Conservation (phyloP, 2,113 vertebrate species). For the Puntigrus tetrazona region DNA sequence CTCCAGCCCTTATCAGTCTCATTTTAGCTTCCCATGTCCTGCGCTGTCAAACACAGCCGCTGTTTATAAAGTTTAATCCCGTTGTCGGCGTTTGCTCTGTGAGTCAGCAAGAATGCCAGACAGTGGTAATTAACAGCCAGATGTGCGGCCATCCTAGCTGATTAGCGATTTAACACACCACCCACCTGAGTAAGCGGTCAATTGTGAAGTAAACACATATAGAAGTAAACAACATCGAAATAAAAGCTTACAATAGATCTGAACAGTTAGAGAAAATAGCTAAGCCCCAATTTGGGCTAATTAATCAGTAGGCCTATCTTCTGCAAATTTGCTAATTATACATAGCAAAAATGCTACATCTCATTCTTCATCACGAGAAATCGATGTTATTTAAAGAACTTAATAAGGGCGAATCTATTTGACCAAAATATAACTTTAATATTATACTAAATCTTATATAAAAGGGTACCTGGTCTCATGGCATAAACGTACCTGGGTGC, state of each 20-base stretch:
- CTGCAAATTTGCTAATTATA: too few species aligned
- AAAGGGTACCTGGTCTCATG: too few species aligned
- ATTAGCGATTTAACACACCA: conserved; percentile 9
- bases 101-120: conserved; percentile 26
- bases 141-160: conserved; percentile 15
- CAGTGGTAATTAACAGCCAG: conserved; percentile 36
- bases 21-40: conserved; percentile 15
- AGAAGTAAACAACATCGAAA: not conserved
- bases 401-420: not conserved
- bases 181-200: not conserved
- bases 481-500: too few species aligned
- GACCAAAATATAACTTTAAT: too few species aligned
- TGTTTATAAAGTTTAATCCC: conserved; percentile 23
- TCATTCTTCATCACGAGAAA: not conserved
- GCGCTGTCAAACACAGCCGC: not conserved
- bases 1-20: conserved; percentile 29
- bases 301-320: not conserved
- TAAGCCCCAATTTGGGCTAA: not conserved
- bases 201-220: conserved; percentile 1
- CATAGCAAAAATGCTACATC: not conserved
- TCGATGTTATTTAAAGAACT: not conserved
- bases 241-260: not conserved
- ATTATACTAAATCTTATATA: too few species aligned
- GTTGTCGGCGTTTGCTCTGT: conserved; percentile 23
- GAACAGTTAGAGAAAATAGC: not conserved